Evolutionary conservation across 37 sponge, comb jelly and placozoan genomes (phyloP), one percentile per base, ranked within the genome.

Genomic region (Halisarca cf. caerulea): DNA sequence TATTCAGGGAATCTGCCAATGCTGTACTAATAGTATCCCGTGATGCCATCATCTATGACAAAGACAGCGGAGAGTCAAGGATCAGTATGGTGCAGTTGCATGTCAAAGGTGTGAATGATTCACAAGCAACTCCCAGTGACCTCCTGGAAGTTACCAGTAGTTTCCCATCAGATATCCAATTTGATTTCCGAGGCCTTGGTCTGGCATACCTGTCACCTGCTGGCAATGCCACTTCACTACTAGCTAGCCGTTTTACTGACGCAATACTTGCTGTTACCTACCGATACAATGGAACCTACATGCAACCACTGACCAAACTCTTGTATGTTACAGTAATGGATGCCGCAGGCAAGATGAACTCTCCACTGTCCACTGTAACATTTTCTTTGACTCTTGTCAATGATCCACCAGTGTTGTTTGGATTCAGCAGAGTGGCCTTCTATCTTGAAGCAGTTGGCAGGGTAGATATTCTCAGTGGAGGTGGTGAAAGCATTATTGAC

Each of bases 1-100:
- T 53, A 23, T 93, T 61, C 43, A 53, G 80, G 28, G 93, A 93
- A 61, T 41, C 54, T 0, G 86, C 87, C 18, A 15, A 59, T 37
- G 86, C 87, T 25, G 41, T 66, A 33, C 25, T 30, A 3, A 75
- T 93, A 24, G 68, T 79, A 21, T 35, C 69, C 2, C 73, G 27
- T 17, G 88, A 87, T 41, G 85, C 90, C 28, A n/a, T 86, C 0
- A 68, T 93, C 35, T 93, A 89, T 85, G 93, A 93, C 75, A 21
- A 57, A 20, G 93, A 93, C 53, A 93, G 93, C 77, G 93, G 89
- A 6, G 86, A 60, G 58, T 74, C 77, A 20, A 37, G 18, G 21
- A 61, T 90, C 3, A 74, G 18, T 14, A 72, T 62, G 24, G 84
- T 89, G 39, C 35, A n/a, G 24, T 25, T 93, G 28, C 33, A 80